Evolutionary conservation across 2,888 invertebrate genomes (phyloP).

Genomic region (Amphipoea lucens): DNA sequence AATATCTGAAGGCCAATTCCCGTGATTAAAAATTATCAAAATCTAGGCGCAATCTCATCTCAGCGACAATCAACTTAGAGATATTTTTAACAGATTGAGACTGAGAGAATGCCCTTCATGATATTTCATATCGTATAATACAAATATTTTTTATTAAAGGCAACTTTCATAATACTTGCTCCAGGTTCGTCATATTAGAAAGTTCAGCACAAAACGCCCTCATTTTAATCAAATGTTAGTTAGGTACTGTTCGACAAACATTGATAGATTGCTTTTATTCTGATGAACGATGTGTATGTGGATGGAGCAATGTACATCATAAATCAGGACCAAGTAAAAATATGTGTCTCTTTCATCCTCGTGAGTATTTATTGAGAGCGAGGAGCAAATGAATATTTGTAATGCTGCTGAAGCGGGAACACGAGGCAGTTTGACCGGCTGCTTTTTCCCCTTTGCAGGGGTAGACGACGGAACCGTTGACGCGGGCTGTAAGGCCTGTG

Average conservation of each 20-base stretch:
- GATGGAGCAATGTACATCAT: constrained; percentile 14
- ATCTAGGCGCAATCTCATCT: not conserved
- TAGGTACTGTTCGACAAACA: not conserved
- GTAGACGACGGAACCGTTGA: no score
- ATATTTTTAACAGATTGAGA: not conserved
- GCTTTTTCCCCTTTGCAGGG: no score
- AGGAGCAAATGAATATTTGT: constrained; percentile 6
- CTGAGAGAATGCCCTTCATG: not conserved
- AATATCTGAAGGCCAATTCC: not conserved
- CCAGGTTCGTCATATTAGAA: not conserved
- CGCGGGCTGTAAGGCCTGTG: no score
- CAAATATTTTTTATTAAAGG: not conserved
- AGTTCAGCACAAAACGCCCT: not conserved
- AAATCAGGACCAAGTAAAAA: not conserved
- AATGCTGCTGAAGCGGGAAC: not conserved
- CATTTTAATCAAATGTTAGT: constrained; percentile 25
- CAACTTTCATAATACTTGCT: not conserved
- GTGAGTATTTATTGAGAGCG: not conserved
- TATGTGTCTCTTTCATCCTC: constrained; percentile 12
- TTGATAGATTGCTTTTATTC: not conserved
- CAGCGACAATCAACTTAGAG: not conserved
- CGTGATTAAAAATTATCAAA: not conserved
- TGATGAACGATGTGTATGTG: not conserved
- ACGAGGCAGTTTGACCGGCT: no score
- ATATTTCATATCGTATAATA: not conserved